Evolutionary conservation across 2,888 invertebrate genomes (phyloP), one percentile per base, ranked within the genome.

Genomic region (Danaus chrysippus): DNA sequence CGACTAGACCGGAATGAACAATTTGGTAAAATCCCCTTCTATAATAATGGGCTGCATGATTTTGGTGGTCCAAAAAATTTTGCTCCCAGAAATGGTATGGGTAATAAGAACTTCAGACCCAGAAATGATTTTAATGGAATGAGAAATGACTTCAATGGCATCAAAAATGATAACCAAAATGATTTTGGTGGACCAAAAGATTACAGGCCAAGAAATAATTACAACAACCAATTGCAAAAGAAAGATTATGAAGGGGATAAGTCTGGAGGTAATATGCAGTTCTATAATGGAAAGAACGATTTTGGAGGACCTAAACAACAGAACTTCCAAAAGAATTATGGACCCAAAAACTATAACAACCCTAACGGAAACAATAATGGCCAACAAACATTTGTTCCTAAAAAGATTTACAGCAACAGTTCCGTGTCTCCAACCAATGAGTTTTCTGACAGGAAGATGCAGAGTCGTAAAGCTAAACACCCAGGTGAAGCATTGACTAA

Each of bases 401-500:
- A 88, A 69, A 89, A 90, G 73, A 73, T 82, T 12, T 90, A 79
- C 59, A 84, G 79, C 67, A 86, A 83, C 72, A 74, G 70, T 64
- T 67, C 66, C 42, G 78, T 81, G 59, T 84, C 83, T 67, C 86
- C 84, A 68, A 65, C 73, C 6, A 71, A 77, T 58, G 89, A 90
- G 64, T 89, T 85, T 63, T 87, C 83, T 71, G 85, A 92, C 8
- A 92, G 93, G 56, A 93, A 92, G 75, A 71, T 92, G 67, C 93
- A 92, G 71, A 93, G 93, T 71, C 90, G 93, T 76, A 93, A 93
- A 77, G 93, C 94, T 0, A 95, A 95, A 76, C 94, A 94, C 78
- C 95, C 95, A 11, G 95, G 95, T 58, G 94, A 94, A 69, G 92
- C 92, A 70, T 84, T 96, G 67, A 92, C 93, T 13, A 96, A 96